phyloP scores from a whole-genome alignment of 2,888 invertebrate genomes.

The Zhengitettix transpicula region DNA sequence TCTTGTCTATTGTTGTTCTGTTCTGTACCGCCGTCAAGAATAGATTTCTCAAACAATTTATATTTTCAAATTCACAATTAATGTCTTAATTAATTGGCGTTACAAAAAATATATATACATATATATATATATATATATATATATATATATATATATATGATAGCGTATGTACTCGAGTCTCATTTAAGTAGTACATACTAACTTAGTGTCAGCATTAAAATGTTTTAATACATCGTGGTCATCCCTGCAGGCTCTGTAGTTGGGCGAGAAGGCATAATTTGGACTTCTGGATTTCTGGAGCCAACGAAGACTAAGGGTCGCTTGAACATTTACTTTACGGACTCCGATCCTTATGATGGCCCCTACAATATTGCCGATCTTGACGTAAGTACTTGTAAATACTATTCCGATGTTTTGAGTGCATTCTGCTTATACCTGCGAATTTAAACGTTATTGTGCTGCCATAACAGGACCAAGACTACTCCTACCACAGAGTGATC shows the following conservation, averaged over 20 bases:
- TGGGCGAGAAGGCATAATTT: conserved; percentile 17
- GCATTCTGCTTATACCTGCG: too few species aligned
- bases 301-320: conserved; percentile 18
- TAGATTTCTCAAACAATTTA: too few species aligned
- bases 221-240: background rate
- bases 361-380: conserved; percentile 13
- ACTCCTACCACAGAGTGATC: conserved; percentile 18
- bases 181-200: too few species aligned
- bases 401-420: background rate
- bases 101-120: too few species aligned
- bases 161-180: too few species aligned
- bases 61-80: too few species aligned
- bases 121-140: too few species aligned
- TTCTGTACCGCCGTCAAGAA: too few species aligned
- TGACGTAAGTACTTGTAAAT: conserved; percentile 10
- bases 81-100: too few species aligned
- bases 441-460: background rate
- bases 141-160: too few species aligned
- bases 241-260: conserved; percentile 13
- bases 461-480: conserved; percentile 10
- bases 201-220: too few species aligned
- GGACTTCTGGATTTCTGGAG: conserved; percentile 20
- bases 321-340: conserved; percentile 18
- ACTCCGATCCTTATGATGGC: conserved; percentile 10
- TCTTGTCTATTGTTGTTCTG: too few species aligned